These are phyloP conservation scores for Spheniscus mendiculus DNA, from an alignment of 2,113 vertebrate species.

Conservation along the genomic window DNA sequence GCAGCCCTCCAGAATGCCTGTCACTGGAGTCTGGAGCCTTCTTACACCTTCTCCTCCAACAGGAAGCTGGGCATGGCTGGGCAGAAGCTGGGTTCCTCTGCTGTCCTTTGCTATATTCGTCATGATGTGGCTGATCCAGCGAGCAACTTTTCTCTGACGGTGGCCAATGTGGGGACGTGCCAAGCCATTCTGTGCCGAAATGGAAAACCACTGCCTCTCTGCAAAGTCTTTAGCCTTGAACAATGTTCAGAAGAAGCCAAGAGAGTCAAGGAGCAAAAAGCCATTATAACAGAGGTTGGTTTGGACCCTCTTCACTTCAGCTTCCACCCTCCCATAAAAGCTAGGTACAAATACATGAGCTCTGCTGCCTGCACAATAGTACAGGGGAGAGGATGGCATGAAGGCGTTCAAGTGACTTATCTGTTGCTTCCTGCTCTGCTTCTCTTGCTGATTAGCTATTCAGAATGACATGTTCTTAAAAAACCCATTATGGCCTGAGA, in stretches of 20 bases:
- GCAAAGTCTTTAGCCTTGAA: slow-evolving; percentile 90
- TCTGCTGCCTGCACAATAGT: background rate
- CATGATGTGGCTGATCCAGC: slow-evolving; percentile 83
- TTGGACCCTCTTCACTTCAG: background rate
- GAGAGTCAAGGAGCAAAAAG: slow-evolving; percentile 90
- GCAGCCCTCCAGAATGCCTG: background rate
- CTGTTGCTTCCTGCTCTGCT: background rate
- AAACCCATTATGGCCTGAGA: background rate
- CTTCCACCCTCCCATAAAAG: background rate
- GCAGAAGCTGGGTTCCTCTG: slow-evolving; percentile 94
- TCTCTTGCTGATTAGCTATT: background rate
- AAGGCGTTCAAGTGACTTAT: background rate
- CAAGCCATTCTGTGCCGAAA: slow-evolving; percentile 89
- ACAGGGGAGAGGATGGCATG: background rate
- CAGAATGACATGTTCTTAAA: background rate
- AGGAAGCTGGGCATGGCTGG: slow-evolving; percentile 96
- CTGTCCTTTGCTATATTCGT: slow-evolving; percentile 91
- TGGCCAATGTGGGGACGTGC: slow-evolving; percentile 94
- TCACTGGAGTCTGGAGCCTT: slow-evolving; percentile 1
- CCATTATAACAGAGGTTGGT: slow-evolving; percentile 94
- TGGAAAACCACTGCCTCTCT: slow-evolving; percentile 86
- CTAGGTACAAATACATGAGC: background rate
- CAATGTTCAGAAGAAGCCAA: slow-evolving; percentile 88
- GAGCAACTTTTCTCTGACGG: slow-evolving; percentile 85
- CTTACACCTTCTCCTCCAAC: slow-evolving; percentile 38